Base-by-base conservation (phyloP, 2,888 invertebrate species). In the Gastracanthus pulcherrimus region DNA sequence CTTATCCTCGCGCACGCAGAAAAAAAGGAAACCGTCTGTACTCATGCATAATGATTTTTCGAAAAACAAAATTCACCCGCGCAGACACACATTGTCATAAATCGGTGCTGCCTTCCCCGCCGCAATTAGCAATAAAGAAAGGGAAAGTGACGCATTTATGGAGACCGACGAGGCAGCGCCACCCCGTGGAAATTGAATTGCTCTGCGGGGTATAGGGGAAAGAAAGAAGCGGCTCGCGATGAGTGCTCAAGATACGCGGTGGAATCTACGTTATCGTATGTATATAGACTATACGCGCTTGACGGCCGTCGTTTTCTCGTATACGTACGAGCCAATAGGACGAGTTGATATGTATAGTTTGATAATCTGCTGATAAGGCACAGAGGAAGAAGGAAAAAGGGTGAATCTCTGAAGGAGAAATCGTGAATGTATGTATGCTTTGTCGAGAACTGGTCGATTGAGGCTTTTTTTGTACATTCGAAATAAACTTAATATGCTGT, bases 81-180 rank as follows among this genome's bases (percentile, higher is more conserved):
- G 9, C n/a, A n/a, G 16, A 11, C 36, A 19, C 45, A n/a, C 26
- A 34, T 71, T 31, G 41, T 70, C 67, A 36, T 79, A 79, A 71
- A 78, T 78, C 64, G 78, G 31, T 29, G 36, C 3, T 23, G 45
- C 23, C 48, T 60, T 41, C 26, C 13, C 19, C n/a, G 48, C 23
- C n/a, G 62, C 82, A 79, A 82, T 82, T 76, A 82, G 76, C 76
- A 79, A 70, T 79, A 82, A 79, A 82, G 79, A 79, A 79, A 71
- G 66, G 48, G 67, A 66, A 71, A 70, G 75, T 76, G 82, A 79
- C 79, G 70, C 58, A 74, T 82, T 82, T 82, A 82, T 82, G 60
- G 79, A 71, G 76, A 71, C 16, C 9, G 19, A 41, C n/a, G 41
- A 23, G 41, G 26, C 36, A 38, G n/a, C n/a, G n/a, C n/a, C n/a